These are phyloP conservation scores for Augiades crinisus DNA, from an alignment of 2,888 invertebrate genomes.

Conservation along the genomic window DNA sequence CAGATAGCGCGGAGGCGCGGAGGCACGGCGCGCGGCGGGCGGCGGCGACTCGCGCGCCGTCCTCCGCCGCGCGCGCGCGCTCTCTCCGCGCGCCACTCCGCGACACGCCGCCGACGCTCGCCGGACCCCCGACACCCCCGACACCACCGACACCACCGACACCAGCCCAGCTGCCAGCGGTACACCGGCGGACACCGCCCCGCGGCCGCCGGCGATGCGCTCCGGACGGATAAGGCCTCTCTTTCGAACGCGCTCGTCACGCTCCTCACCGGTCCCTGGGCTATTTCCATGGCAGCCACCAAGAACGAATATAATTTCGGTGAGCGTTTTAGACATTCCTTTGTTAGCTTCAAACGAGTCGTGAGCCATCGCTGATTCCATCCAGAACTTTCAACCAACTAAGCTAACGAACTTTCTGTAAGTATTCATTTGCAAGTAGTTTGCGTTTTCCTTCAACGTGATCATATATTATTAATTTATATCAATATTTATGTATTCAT, in stretches of 20 bases:
- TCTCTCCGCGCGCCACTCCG: slow-evolving; percentile 31
- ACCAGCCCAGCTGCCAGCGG: slow-evolving; percentile 32
- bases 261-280: background rate
- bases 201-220: slow-evolving; percentile 39
- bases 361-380: background rate
- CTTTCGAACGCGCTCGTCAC: slow-evolving; percentile 6
- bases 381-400: background rate
- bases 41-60: slow-evolving; percentile 48
- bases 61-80: slow-evolving; percentile 53
- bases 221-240: slow-evolving; percentile 17
- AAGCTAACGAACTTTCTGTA: background rate
- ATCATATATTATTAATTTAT: too few species aligned
- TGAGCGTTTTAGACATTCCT: slow-evolving; percentile 43
- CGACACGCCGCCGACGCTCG: slow-evolving; percentile 26
- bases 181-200: slow-evolving; percentile 40
- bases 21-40: slow-evolving; percentile 30
- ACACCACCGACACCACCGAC: slow-evolving; percentile 37
- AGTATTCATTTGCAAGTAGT: too few species aligned
- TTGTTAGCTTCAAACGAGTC: background rate
- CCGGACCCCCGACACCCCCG: slow-evolving; percentile 28
- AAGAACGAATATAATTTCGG: slow-evolving; percentile 66
- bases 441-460: too few species aligned
- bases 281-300: slow-evolving; percentile 44
- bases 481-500: too few species aligned
- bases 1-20: slow-evolving; percentile 18